Evolutionary conservation across 2,888 invertebrate species (phyloP).

Genomic region (Masnerella sp.): DNA sequence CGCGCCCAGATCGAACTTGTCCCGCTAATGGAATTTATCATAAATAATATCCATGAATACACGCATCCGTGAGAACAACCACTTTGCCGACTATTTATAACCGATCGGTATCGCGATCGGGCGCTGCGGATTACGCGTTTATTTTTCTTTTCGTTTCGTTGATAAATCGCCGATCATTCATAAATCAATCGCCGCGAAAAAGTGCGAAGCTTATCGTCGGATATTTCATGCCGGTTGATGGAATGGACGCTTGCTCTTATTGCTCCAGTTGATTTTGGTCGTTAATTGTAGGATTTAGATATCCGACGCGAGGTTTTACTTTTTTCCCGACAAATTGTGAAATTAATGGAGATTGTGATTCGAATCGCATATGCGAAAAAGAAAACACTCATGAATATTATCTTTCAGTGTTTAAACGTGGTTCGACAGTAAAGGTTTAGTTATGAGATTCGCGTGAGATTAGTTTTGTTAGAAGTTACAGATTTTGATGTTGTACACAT

Average conservation of each 20-base stretch:
- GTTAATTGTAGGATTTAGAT: conserved; percentile 8
- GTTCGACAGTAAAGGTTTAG: too few relatives aligned
- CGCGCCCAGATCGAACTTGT: conserved; percentile 35
- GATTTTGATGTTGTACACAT: too few relatives aligned
- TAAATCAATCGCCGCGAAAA: conserved; percentile 36
- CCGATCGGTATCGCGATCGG: conserved; percentile 51
- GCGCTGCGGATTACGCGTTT: conserved; percentile 28
- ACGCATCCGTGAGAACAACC: conserved; percentile 53
- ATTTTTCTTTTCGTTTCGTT: conserved; percentile 36
- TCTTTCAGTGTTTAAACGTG: too few relatives aligned
- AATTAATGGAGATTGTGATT: background rate
- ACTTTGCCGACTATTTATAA: conserved; percentile 52
- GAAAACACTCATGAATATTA: too few relatives aligned
- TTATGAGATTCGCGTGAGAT: too few relatives aligned
- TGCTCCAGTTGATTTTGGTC: background rate
- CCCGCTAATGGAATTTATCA: conserved; percentile 58
- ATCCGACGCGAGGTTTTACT: background rate
- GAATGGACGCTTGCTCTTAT: conserved; percentile 22
- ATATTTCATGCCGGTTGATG: conserved; percentile 28
- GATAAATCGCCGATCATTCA: conserved; percentile 49
- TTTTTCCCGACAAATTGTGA: background rate
- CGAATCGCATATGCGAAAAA: too few relatives aligned
- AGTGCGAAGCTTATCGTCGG: conserved; percentile 25
- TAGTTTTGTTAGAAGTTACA: too few relatives aligned
- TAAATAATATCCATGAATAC: conserved; percentile 56